Percentiles rank a stretch among this genome's conserved stretches.
phyloP scores from a whole-genome alignment of 2,113 vertebrate genomes.

The Cromileptes altivelis region DNA sequence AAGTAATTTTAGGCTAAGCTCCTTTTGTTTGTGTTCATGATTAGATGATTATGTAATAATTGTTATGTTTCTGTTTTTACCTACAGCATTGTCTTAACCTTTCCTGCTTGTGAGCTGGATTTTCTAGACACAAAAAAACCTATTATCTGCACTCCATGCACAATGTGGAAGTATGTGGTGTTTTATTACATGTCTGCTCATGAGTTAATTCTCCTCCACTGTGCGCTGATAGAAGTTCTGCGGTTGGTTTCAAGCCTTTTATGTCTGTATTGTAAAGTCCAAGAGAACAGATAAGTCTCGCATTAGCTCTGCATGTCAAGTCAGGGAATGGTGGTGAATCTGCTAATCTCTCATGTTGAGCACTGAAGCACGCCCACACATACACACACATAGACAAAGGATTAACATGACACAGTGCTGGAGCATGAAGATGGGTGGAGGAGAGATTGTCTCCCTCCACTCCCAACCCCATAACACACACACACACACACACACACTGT shows the following conservation, averaged over 20 bases:
- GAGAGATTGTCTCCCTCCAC: slow-evolving; percentile 46
- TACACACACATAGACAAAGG: slow-evolving; percentile 34
- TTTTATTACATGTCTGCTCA: neutral
- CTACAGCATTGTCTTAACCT: neutral
- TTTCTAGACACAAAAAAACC: neutral
- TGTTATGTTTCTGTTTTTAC: neutral
- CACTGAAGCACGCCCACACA: slow-evolving; percentile 5
- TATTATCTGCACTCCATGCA: neutral
- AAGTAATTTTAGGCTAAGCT: neutral
- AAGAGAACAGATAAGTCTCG: slow-evolving; percentile 22
- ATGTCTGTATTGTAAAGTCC: slow-evolving; percentile 19
- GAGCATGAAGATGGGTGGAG: slow-evolving; percentile 65
- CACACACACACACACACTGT: neutral
- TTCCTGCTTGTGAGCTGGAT: neutral
- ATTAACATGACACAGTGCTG: slow-evolving; percentile 64
- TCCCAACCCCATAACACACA: slow-evolving; percentile 23
- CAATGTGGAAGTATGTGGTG: neutral
- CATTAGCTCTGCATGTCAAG: slow-evolving; percentile 45
- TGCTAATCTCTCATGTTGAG: slow-evolving; percentile 46
- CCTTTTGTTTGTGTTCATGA: neutral
- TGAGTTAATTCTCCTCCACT: neutral
- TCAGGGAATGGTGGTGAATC: slow-evolving; percentile 41
- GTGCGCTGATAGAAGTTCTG: slow-evolving; percentile 8
- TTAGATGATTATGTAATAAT: neutral
- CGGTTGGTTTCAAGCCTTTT: slow-evolving; percentile 1